Evolutionary conservation across 1,140 invertebrate species (phyloP).

Genomic region (Rhysida immarginata): DNA sequence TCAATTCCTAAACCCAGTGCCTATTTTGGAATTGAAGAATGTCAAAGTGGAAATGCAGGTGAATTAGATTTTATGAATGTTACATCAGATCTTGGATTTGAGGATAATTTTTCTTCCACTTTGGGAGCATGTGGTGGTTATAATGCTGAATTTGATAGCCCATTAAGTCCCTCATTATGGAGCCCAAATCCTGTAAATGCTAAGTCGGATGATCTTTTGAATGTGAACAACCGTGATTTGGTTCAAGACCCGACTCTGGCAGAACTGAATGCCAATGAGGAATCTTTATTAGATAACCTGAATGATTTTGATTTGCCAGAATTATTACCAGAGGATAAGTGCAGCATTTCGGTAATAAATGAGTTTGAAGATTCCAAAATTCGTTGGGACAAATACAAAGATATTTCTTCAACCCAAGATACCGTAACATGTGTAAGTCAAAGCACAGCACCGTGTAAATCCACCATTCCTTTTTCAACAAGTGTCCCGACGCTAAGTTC

Average conservation of each 20-base stretch:
- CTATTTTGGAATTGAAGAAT: not conserved
- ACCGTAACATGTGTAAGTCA: no score
- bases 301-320: slow-evolving; percentile 75
- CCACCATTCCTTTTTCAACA: no score
- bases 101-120: not conserved
- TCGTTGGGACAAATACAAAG: no score
- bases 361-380: not conserved
- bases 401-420: no score
- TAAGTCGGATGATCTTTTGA: slow-evolving; percentile 20
- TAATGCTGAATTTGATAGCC: not conserved
- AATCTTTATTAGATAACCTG: slow-evolving; percentile 39
- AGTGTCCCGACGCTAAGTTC: no score
- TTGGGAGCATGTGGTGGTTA: not conserved
- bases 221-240: slow-evolving; percentile 65
- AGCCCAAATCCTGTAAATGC: not conserved
- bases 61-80: not conserved
- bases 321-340: slow-evolving; percentile 24
- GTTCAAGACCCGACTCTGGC: slow-evolving; percentile 66
- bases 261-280: slow-evolving; percentile 70
- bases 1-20: no score
- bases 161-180: not conserved
- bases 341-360: not conserved
- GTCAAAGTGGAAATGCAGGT: not conserved
- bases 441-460: no score
- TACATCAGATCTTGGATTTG: not conserved